Percentiles rank a stretch among this genome's conserved stretches.
Evolutionary conservation across 2,888 invertebrate genomes (phyloP).

Genomic region (Sphinx pinastri): DNA sequence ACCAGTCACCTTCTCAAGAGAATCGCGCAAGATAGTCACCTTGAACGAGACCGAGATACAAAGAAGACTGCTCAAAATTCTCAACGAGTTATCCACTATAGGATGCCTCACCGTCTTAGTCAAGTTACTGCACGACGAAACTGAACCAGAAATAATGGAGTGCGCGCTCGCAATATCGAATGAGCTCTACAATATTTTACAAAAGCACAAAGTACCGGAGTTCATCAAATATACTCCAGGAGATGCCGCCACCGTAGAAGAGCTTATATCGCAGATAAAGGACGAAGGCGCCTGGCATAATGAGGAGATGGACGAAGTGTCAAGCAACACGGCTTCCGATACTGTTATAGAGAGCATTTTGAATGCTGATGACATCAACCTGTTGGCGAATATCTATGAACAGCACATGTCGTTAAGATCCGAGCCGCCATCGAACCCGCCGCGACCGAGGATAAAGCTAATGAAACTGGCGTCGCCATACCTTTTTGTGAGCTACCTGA

Average conservation of each 20-base stretch:
- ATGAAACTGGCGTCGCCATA: constrained; percentile 74
- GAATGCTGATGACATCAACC: constrained; percentile 84
- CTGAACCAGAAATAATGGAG: constrained; percentile 88
- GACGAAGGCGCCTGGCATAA: constrained; percentile 45
- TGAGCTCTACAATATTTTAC: constrained; percentile 80
- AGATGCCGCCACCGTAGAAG: constrained; percentile 54
- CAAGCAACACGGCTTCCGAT: constrained; percentile 55
- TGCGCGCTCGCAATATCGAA: constrained; percentile 82
- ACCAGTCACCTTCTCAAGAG: constrained; percentile 90
- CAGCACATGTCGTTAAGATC: constrained; percentile 69
- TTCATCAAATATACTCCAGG: constrained; percentile 52
- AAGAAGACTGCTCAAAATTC: constrained; percentile 85
- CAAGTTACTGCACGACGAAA: constrained; percentile 86
- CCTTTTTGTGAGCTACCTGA: constrained; percentile 84
- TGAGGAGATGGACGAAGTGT: constrained; percentile 45
- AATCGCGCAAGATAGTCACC: constrained; percentile 90
- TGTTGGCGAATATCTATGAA: constrained; percentile 85
- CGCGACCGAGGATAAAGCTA: constrained; percentile 56
- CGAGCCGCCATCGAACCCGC: constrained; percentile 50
- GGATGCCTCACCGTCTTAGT: constrained; percentile 89
- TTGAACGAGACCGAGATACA: constrained; percentile 87
- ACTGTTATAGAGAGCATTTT: constrained; percentile 87
- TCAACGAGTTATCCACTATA: constrained; percentile 87
- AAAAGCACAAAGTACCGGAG: constrained; percentile 80
- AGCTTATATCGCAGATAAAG: constrained; percentile 54